These are phyloP conservation scores for Mnemiopsis leidyi DNA, from an alignment of 37 sponge, comb jelly and placozoan species.

Conservation along the genomic window DNA sequence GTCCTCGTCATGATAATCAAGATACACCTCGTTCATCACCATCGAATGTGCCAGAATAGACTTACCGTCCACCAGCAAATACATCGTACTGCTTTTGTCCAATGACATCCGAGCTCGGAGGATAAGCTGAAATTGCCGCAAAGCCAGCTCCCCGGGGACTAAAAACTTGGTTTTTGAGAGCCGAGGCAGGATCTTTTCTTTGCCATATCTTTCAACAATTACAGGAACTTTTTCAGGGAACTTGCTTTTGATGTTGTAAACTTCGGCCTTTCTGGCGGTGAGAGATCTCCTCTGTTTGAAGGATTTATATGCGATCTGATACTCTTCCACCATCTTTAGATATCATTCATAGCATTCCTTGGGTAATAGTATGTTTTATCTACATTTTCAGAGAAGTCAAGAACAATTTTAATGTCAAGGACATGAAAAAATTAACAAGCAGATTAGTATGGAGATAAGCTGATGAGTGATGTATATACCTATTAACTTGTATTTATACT, in stretches of 20 bases:
- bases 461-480: no score
- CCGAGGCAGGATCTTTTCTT: neutral
- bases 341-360: neutral
- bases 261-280: slow-evolving; percentile 10
- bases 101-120: slow-evolving; percentile 1
- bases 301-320: neutral
- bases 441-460: no score
- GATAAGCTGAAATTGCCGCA: neutral
- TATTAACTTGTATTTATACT: no score
- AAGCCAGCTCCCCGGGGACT: neutral
- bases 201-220: neutral
- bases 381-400: no score
- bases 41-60: neutral
- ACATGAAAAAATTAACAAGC: no score
- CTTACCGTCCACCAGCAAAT: neutral
- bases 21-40: neutral
- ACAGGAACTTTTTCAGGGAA: slow-evolving; percentile 15
- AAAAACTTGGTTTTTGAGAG: neutral
- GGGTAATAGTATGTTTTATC: no score
- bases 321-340: neutral
- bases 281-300: neutral
- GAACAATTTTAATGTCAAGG: no score
- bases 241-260: slow-evolving; percentile 21
- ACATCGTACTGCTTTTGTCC: slow-evolving; percentile 23
- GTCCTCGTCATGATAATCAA: neutral